These are phyloP conservation scores for Sinotaia quadrata DNA, from an alignment of 2,888 invertebrate species.

Conservation along the genomic window DNA sequence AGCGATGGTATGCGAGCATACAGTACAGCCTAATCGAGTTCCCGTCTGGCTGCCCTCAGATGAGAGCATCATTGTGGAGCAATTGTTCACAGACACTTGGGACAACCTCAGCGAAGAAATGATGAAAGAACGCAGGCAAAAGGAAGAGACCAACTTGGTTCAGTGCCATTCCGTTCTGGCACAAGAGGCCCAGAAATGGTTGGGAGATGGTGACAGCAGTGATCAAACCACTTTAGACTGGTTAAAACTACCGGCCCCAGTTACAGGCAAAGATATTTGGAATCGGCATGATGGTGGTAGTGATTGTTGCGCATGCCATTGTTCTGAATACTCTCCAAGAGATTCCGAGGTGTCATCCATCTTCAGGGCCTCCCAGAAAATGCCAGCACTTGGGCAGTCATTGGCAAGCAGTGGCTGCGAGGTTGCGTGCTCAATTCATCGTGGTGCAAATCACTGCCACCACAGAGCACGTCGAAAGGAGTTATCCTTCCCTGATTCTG, in stretches of 20 bases:
- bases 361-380: constrained; percentile 30
- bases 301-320: constrained; percentile 7
- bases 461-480: constrained; percentile 42
- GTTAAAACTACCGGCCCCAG: constrained; percentile 42
- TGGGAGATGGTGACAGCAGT: constrained; percentile 53
- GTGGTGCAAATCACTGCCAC: constrained; percentile 44
- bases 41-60: constrained; percentile 37
- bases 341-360: constrained; percentile 30
- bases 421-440: too few relatives aligned
- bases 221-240: constrained; percentile 45
- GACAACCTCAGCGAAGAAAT: constrained; percentile 15
- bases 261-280: constrained; percentile 36
- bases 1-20: constrained; percentile 3
- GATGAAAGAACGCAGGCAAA: constrained; percentile 31
- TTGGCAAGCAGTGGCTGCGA: too few relatives aligned
- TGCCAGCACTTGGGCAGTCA: too few relatives aligned
- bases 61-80: constrained; percentile 34
- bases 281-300: constrained; percentile 16
- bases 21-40: constrained; percentile 1
- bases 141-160: constrained; percentile 41
- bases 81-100: constrained; percentile 34
- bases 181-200: constrained; percentile 37
- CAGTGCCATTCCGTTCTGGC: constrained; percentile 40
- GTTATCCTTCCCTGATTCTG: constrained; percentile 6
- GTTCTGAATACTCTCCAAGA: constrained; percentile 7